These are phyloP conservation scores for Macrophya alboannulata DNA, from an alignment of 2,888 invertebrate genomes.

Conservation along the genomic window DNA sequence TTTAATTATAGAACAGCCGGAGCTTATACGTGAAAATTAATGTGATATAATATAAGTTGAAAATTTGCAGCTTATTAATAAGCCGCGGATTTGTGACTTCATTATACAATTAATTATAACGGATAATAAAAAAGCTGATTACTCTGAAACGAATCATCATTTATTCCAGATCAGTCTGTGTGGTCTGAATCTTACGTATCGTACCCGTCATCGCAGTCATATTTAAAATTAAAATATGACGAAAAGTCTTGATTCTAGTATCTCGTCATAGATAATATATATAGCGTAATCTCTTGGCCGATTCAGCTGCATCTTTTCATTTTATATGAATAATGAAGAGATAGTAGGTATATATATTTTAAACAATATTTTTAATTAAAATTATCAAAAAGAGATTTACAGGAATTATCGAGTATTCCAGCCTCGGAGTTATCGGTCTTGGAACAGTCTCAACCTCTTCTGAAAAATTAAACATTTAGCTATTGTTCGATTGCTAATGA, in stretches of 20 bases:
- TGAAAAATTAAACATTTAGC: constrained; percentile 13
- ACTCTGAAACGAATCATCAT: constrained; percentile 20
- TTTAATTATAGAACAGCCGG: constrained; percentile 30
- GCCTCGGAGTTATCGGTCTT: not conserved
- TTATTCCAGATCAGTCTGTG: constrained; percentile 6
- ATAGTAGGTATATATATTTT: not conserved
- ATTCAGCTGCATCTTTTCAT: not conserved
- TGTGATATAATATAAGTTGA: not conserved
- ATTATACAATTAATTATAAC: constrained; percentile 14
- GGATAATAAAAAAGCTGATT: not conserved
- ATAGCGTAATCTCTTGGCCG: not conserved
- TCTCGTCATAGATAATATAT: not conserved
- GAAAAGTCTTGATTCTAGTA: not conserved
- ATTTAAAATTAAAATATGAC: constrained; percentile 44
- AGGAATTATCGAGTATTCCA: not conserved
- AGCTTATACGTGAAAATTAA: not conserved
- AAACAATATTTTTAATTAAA: not conserved
- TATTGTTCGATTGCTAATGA: constrained; percentile 6
- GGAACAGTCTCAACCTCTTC: not conserved
- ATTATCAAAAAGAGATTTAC: not conserved
- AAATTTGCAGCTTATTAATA: constrained; percentile 13
- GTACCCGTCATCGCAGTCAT: constrained; percentile 19
- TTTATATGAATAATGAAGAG: not conserved
- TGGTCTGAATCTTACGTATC: constrained; percentile 12
- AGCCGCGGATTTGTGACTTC: constrained; percentile 21